phyloP scores from a whole-genome alignment of 2,797 vertebrate species.

The Psittacula derbiana region DNA sequence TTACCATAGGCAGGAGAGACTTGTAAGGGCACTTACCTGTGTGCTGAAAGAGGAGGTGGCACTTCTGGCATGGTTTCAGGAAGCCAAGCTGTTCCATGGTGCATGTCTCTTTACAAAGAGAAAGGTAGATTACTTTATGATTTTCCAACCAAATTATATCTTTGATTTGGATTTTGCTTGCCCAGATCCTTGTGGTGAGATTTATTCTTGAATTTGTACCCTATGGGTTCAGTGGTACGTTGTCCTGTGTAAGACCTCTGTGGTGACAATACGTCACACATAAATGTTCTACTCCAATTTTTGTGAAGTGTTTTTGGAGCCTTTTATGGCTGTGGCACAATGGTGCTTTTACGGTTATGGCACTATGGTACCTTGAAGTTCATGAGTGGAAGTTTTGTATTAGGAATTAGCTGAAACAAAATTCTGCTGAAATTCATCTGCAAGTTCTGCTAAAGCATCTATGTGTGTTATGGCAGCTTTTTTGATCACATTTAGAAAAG shows the following conservation, averaged over 20 bases:
- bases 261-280: rapidly evolving
- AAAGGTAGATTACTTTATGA: background rate
- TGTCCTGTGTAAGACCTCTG: background rate
- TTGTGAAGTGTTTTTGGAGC: background rate
- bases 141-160: background rate
- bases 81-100: background rate
- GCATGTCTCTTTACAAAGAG: background rate
- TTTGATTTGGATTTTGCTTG: background rate
- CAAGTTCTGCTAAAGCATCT: background rate
- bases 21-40: background rate
- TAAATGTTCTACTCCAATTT: background rate
- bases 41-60: background rate
- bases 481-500: background rate
- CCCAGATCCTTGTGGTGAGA: background rate
- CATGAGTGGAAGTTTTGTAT: rapidly evolving
- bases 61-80: background rate
- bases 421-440: background rate
- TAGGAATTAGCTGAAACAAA: background rate
- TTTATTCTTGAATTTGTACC: background rate
- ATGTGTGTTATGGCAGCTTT: background rate
- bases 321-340: background rate
- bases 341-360: background rate
- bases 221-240: background rate
- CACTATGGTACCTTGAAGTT: rapidly evolving
- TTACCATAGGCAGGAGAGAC: background rate